phyloP scores from a whole-genome alignment of 2,113 vertebrate species.

The Zingel zingel region DNA sequence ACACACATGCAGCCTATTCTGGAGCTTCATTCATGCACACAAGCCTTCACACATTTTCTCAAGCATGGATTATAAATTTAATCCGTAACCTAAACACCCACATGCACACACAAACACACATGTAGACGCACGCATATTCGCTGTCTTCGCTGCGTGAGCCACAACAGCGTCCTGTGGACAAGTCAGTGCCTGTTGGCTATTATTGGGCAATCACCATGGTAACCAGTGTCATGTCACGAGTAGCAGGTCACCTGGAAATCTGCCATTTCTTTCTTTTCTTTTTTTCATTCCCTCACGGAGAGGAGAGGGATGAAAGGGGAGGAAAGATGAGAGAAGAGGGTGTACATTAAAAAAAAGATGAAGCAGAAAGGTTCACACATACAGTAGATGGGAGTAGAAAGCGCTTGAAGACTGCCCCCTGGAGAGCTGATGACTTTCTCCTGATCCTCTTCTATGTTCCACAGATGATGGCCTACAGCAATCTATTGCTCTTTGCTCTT shows the following conservation, averaged over 20 bases:
- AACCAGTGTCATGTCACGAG: conserved; percentile 78
- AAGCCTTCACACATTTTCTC: conserved; percentile 37
- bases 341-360: conserved; percentile 24
- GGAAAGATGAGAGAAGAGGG: conserved; percentile 11
- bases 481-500: conserved; percentile 35
- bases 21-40: conserved; percentile 32
- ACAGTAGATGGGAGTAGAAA: conserved; percentile 24
- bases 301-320: not conserved
- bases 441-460: conserved; percentile 30
- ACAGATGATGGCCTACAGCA: conserved; percentile 36
- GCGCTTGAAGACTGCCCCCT: conserved; percentile 25
- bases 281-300: conserved; percentile 27
- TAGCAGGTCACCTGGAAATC: conserved; percentile 81
- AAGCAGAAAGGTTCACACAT: conserved; percentile 15
- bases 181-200: conserved; percentile 77
- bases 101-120: conserved; percentile 14
- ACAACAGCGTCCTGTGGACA: conserved; percentile 62
- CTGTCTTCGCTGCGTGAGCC: conserved; percentile 50
- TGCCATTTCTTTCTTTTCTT: conserved; percentile 48
- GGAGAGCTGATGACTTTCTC: conserved; percentile 25
- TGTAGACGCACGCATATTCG: conserved; percentile 11
- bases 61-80: conserved; percentile 37
- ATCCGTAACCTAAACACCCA: conserved; percentile 40
- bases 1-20: conserved; percentile 29
- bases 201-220: conserved; percentile 83